Base-by-base conservation (phyloP, 2,888 invertebrate genomes). In the Diogma glabrata region DNA sequence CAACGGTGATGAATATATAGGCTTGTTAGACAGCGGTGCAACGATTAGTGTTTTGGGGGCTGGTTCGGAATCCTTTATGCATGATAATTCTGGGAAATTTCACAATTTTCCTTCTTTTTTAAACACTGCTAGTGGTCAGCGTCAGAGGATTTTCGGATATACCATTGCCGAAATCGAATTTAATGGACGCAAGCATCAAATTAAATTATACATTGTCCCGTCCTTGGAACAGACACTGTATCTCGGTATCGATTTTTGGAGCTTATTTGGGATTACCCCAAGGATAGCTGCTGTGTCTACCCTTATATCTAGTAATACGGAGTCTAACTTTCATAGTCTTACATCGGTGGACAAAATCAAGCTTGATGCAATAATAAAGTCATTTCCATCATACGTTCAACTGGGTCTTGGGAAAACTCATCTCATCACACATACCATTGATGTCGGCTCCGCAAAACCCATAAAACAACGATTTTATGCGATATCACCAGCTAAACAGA, bases 381-480 rank as follows among this genome's bases (percentile, higher is more conserved):
- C 14, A 36, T 36, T n/a, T n/a, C 14, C 36, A 17, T 14, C 14
- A 4, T 36, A 10, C 16, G 8, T 3, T 17, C 14, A 14, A 36
- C 12, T 36, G 8, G 14, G 36, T 6, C 23, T 58, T 4, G 55
- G 57, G 0, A 52, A 54, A 51, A 59, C 56, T 1, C 23, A 10
- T 1, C 14, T 56, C 2, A 14, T 55, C 50, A 19, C 56, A 58
- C 24, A 36, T 23, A 1, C n/a, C n/a, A 57, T 58, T 10, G 56
- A 57, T 46, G 45, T 57, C 53, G 54, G 56, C 10, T 52, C 51
- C 5, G 50, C 53, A 3, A 33, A 28, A 7, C 55, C 56, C 2
- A 51, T 55, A 10, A 57, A 57, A 36, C 53, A 56, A 24, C 51
- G 55, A 1, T 54, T 56, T 36, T 58, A 55, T 51, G 53, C 57